These are phyloP conservation scores for Drosophila bifasciata DNA, from an alignment of 1,140 invertebrate species.

Conservation along the genomic window DNA sequence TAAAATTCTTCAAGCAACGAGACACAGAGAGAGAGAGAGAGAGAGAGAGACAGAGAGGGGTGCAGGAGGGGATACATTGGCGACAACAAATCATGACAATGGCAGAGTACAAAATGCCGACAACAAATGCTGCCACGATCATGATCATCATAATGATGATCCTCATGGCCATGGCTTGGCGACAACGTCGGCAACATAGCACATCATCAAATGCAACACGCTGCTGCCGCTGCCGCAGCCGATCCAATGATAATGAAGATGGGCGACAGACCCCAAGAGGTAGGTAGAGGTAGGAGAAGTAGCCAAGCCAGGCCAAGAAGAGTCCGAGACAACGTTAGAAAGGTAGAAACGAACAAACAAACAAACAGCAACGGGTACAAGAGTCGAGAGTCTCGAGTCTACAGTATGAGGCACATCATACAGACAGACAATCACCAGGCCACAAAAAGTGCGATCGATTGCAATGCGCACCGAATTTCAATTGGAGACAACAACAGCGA, in stretches of 20 bases:
- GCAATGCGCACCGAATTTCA: slow-evolving; percentile 80
- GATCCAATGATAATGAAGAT: slow-evolving; percentile 71
- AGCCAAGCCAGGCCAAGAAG: slow-evolving; percentile 18
- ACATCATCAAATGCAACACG: slow-evolving; percentile 61
- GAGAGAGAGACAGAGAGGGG: slow-evolving; percentile 20
- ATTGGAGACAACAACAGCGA: slow-evolving; percentile 51
- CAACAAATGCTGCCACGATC: slow-evolving; percentile 16
- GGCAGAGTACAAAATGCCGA: slow-evolving; percentile 45
- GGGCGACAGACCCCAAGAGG: slow-evolving; percentile 57
- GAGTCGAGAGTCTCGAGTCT: no score
- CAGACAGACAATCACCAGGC: slow-evolving; percentile 64
- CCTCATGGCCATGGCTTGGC: slow-evolving; percentile 7
- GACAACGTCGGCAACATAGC: slow-evolving; percentile 29
- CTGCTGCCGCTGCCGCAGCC: slow-evolving; percentile 49
- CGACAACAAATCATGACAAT: slow-evolving; percentile 72
- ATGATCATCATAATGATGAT: neutral
- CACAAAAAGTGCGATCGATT: slow-evolving; percentile 78
- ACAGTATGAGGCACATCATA: slow-evolving; percentile 19
- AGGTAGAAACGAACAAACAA: slow-evolving; percentile 37
- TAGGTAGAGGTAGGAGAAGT: neutral
- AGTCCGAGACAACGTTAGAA: slow-evolving; percentile 64
- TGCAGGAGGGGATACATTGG: slow-evolving; percentile 48
- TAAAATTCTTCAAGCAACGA: slow-evolving; percentile 54
- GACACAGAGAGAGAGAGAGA: slow-evolving; percentile 33
- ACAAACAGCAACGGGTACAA: slow-evolving; percentile 16